Conservation (phyloP, 1,140 invertebrate genomes). For the Ips typographus region DNA sequence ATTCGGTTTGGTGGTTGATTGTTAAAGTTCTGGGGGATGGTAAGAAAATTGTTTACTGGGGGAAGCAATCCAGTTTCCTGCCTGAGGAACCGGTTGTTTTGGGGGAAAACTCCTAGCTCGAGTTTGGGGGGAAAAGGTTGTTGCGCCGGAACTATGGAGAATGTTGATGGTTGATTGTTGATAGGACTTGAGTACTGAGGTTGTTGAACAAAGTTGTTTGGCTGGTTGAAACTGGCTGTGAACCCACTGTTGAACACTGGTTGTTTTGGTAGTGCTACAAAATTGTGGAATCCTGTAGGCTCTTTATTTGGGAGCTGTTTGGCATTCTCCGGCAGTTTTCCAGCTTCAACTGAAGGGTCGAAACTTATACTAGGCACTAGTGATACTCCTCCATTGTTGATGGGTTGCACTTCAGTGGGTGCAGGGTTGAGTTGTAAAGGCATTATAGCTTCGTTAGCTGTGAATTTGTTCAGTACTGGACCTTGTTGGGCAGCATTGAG, state of each 20-base stretch:
- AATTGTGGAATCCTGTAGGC: conserved; percentile 43
- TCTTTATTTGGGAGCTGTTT: conserved; percentile 47
- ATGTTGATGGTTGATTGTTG: conserved; percentile 35
- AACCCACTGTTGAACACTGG: neutral
- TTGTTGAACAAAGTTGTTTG: neutral
- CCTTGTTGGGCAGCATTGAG: neutral
- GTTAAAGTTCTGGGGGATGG: neutral
- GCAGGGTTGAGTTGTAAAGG: neutral
- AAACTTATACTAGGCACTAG: conserved; percentile 57
- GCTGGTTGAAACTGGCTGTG: neutral
- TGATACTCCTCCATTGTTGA: conserved; percentile 41
- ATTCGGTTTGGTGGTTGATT: neutral
- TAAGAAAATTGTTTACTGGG: neutral
- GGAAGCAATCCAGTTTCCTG: conserved; percentile 25
- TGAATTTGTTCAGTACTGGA: conserved; percentile 20
- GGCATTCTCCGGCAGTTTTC: conserved; percentile 44
- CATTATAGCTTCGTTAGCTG: conserved; percentile 11
- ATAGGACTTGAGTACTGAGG: neutral
- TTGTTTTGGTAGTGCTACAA: conserved; percentile 20
- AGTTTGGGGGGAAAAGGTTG: conserved; percentile 25
- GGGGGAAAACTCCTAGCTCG: conserved; percentile 13
- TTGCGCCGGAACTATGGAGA: conserved; percentile 32
- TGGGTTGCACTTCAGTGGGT: neutral
- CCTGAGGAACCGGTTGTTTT: conserved; percentile 11
- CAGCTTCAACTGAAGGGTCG: conserved; percentile 39